These are phyloP conservation scores for Lasioglossum calceatum DNA, from an alignment of 2,888 invertebrate species.

Conservation along the genomic window DNA sequence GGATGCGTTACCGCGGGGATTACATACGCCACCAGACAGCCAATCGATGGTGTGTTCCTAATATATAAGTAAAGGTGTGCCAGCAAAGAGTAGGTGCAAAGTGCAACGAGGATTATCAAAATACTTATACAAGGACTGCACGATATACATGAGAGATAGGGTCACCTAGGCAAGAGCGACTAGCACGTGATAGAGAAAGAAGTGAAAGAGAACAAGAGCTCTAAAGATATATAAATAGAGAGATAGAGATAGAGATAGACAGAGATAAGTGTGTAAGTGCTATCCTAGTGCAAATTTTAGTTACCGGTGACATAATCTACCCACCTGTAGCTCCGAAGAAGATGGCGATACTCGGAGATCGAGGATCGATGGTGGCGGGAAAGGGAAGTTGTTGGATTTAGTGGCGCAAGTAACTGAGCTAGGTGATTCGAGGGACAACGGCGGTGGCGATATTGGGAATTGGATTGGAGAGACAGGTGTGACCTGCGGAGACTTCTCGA, in stretches of 20 bases:
- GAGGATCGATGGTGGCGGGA: constrained; percentile 82
- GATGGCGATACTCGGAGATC: constrained; percentile 82
- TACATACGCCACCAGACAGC: constrained; percentile 79
- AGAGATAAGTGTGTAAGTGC: not conserved
- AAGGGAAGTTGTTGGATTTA: constrained; percentile 79
- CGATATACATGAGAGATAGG: constrained; percentile 32
- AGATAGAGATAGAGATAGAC: constrained; percentile 7
- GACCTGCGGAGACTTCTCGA: constrained; percentile 78
- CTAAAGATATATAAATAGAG: constrained; percentile 42
- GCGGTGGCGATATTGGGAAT: constrained; percentile 87
- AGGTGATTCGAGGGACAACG: constrained; percentile 87
- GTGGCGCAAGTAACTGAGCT: constrained; percentile 80
- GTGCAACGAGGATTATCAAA: constrained; percentile 63
- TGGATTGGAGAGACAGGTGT: constrained; percentile 80
- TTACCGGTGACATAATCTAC: constrained; percentile 65
- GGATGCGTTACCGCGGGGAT: constrained; percentile 63
- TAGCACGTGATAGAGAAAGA: constrained; percentile 62
- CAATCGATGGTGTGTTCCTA: constrained; percentile 74
- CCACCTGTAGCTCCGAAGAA: constrained; percentile 82
- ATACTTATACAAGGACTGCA: constrained; percentile 45
- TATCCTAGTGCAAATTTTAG: constrained; percentile 41
- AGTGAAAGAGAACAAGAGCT: constrained; percentile 44
- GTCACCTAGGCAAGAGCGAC: constrained; percentile 54
- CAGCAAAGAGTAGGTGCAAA: constrained; percentile 73
- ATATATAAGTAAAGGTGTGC: constrained; percentile 65